Conservation (phyloP, 1,140 invertebrate genomes). For the Drosophila hydei region DNA sequence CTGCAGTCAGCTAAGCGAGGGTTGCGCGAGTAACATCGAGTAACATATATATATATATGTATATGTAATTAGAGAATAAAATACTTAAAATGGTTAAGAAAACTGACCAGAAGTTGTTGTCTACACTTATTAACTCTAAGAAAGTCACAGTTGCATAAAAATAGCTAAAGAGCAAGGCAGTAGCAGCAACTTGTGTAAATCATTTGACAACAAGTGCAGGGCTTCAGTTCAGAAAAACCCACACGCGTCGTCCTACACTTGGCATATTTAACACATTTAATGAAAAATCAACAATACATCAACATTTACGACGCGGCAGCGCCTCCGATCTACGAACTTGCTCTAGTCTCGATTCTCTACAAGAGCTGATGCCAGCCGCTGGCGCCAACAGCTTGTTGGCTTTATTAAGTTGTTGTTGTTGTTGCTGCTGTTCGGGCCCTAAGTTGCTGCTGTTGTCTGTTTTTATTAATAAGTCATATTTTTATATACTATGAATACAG, state of each 20-base stretch:
- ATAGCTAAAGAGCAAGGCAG: neutral
- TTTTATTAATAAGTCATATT: conserved; percentile 82
- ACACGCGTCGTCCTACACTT: conserved; percentile 76
- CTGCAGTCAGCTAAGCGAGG: conserved; percentile 28
- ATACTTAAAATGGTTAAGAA: no score
- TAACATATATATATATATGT: no score
- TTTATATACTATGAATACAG: conserved; percentile 59
- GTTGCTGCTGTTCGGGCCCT: conserved; percentile 21
- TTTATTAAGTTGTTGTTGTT: conserved; percentile 77
- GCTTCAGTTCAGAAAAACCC: conserved; percentile 54
- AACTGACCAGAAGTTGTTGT: neutral
- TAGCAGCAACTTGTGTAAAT: no score
- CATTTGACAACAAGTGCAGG: conserved; percentile 55
- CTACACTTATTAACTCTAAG: neutral
- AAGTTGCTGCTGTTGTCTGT: conserved; percentile 59
- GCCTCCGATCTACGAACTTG: conserved; percentile 24
- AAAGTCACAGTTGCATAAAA: neutral
- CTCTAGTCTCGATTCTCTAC: conserved; percentile 32
- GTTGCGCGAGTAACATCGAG: no score
- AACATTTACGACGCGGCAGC: conserved; percentile 67
- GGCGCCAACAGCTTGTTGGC: conserved; percentile 63
- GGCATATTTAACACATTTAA: conserved; percentile 82
- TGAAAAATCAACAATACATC: conserved; percentile 81
- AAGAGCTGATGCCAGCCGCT: conserved; percentile 35
- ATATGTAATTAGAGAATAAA: neutral